Evolutionary conservation across 2,113 vertebrate genomes (phyloP), one percentile per base, ranked within the genome.

Genomic region (Bettongia penicillata): DNA sequence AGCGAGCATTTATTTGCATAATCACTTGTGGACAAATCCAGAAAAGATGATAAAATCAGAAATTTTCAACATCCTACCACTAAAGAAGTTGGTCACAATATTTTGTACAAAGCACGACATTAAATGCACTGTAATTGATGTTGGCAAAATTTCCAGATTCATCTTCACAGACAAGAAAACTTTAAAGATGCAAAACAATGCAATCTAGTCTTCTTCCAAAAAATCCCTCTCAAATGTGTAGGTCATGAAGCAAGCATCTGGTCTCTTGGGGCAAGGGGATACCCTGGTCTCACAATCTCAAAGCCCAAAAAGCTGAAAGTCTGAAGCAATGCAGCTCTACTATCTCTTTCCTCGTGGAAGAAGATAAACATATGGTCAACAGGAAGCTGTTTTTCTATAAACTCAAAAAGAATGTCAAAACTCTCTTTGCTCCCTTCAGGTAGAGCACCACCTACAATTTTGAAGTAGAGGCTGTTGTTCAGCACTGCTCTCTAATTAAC

Each of bases 241-340:
- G 99, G 99, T 99, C 99, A 99, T 99, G 99, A 99, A 99, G 99
- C 99, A 99, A 99, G 99, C 99, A 91, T 99, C 99, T 96, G 99
- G 99, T 99, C 99, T 99, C 98, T 99, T 98, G 97, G 99, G 99
- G 99, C 99, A 97, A 99, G 99, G 99, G 99, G 99, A 99, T 99
- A 99, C 98, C 99, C 99, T 95, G 99, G 99, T 99, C 99, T 99
- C 99, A 99, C 99, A 99, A 99, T 99, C 99, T 99, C 99, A 99
- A 99, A 99, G 99, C 99, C 99, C 99, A 99, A 98, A 99, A 99
- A 99, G 99, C 99, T 99, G 99, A 99, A 99, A 89, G 99, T 99
- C 55, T 99, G 99, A 98, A 99, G 99, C 98, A 99, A 98, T 95
- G 99, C 99, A 98, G 99, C 99, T 99, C 99, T 98, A 97, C 99